Percentiles rank a stretch among this genome's conserved stretches.
Evolutionary conservation across 2,888 invertebrate species (phyloP).

Genomic region (Rapana venosa): DNA sequence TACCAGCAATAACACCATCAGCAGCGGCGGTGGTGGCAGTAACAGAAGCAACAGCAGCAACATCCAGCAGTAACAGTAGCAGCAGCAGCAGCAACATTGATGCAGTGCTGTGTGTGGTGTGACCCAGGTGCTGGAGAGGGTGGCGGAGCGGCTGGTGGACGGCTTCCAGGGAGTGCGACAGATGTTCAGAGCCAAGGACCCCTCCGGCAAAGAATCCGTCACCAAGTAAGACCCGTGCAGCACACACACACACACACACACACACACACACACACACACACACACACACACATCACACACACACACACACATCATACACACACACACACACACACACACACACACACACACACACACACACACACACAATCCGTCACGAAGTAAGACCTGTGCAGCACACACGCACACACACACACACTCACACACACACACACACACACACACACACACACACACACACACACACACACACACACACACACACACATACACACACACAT

Average conservation of each 20-base stretch:
- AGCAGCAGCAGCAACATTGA: too few species aligned
- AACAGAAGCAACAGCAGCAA: too few species aligned
- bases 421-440: background rate
- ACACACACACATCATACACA: background rate
- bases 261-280: background rate
- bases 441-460: background rate
- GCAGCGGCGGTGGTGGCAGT: too few species aligned
- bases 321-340: background rate
- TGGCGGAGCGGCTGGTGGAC: constrained; percentile 66
- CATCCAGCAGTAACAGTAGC: too few species aligned
- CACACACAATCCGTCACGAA: too few species aligned
- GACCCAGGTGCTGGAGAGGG: constrained; percentile 62
- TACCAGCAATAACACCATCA: too few species aligned
- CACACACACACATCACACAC: background rate
- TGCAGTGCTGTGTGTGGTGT: too few species aligned
- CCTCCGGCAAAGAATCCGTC: constrained; percentile 65
- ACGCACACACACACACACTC: background rate
- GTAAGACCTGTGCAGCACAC: background rate
- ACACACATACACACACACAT: background rate
- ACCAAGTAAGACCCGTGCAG: constrained; percentile 60
- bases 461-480: background rate
- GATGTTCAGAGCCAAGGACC: constrained; percentile 69
- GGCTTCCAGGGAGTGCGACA: constrained; percentile 68
- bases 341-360: background rate
- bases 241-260: background rate